Conservation (phyloP, 1,140 invertebrate genomes). For the Trichogramma pretiosum region DNA sequence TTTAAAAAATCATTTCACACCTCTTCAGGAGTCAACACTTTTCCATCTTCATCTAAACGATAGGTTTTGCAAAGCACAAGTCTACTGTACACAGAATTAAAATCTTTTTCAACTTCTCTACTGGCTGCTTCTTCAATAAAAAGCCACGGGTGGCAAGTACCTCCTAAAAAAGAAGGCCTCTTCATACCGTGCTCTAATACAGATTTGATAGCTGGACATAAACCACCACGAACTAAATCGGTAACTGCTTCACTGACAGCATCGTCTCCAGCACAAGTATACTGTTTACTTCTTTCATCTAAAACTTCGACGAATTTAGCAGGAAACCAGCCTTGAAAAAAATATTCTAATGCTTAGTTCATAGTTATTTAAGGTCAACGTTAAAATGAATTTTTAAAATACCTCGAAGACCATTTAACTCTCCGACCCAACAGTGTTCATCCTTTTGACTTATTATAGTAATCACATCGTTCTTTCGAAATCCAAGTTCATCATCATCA, state of each 20-base stretch:
- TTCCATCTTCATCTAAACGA: slow-evolving; percentile 96
- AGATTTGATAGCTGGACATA: slow-evolving; percentile 89
- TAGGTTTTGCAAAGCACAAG: slow-evolving; percentile 97
- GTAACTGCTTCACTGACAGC: slow-evolving; percentile 91
- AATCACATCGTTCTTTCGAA: slow-evolving; percentile 96
- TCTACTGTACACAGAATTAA: slow-evolving; percentile 94
- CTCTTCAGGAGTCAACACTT: slow-evolving; percentile 97
- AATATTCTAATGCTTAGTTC: slow-evolving; percentile 2
- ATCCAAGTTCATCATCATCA: slow-evolving; percentile 97
- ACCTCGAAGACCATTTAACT: slow-evolving; percentile 90
- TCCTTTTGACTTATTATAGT: slow-evolving; percentile 96
- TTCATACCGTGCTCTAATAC: slow-evolving; percentile 95
- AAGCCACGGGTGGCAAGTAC: slow-evolving; percentile 94
- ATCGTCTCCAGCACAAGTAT: slow-evolving; percentile 95
- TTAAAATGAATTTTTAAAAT: slow-evolving; percentile 1
- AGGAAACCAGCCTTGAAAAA: slow-evolving; percentile 84
- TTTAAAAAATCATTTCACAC: slow-evolving; percentile 47
- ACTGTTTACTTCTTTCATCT: slow-evolving; percentile 94
- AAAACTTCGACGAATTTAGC: slow-evolving; percentile 95
- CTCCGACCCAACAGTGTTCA: slow-evolving; percentile 99
- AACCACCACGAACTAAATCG: slow-evolving; percentile 86
- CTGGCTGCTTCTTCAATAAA: slow-evolving; percentile 97
- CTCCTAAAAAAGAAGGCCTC: slow-evolving; percentile 73
- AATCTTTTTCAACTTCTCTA: slow-evolving; percentile 94
- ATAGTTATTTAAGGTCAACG: background rate